These are phyloP conservation scores for Drosophila engyochracea DNA, from an alignment of 2,888 invertebrate species.

Conservation along the genomic window DNA sequence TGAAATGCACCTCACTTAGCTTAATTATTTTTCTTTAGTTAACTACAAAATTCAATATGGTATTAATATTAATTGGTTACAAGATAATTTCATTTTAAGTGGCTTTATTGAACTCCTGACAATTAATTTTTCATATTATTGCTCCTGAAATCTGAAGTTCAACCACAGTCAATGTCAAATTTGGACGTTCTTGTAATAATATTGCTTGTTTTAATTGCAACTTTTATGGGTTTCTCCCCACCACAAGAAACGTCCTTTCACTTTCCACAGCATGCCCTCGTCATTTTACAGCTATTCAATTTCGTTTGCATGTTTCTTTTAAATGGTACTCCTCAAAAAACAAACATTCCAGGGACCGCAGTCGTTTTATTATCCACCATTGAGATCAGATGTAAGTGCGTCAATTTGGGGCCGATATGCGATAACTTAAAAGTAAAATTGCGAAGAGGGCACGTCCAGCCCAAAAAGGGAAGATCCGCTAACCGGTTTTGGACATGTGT, in stretches of 20 bases:
- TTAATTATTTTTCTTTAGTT: not conserved
- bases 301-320: slow-evolving; percentile 28
- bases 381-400: slow-evolving; percentile 69
- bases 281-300: slow-evolving; percentile 40
- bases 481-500: slow-evolving; percentile 51
- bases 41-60: not conserved
- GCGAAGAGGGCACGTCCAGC: slow-evolving; percentile 63
- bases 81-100: slow-evolving; percentile 1
- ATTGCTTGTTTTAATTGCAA: slow-evolving; percentile 7
- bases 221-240: slow-evolving; percentile 41
- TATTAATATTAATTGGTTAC: not conserved
- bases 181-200: slow-evolving; percentile 4
- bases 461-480: slow-evolving; percentile 3
- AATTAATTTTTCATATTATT: not conserved
- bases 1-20: not conserved
- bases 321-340: slow-evolving; percentile 11
- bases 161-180: slow-evolving; percentile 25
- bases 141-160: not conserved
- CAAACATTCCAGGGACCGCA: slow-evolving; percentile 43
- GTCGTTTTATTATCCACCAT: slow-evolving; percentile 49
- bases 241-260: slow-evolving; percentile 36
- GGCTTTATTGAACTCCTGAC: not conserved
- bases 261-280: slow-evolving; percentile 48
- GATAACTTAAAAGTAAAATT: slow-evolving; percentile 64
- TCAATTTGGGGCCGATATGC: slow-evolving; percentile 71